These are phyloP conservation scores for Erythrolamprus reginae DNA, from an alignment of 2,113 vertebrate genomes.

Conservation along the genomic window DNA sequence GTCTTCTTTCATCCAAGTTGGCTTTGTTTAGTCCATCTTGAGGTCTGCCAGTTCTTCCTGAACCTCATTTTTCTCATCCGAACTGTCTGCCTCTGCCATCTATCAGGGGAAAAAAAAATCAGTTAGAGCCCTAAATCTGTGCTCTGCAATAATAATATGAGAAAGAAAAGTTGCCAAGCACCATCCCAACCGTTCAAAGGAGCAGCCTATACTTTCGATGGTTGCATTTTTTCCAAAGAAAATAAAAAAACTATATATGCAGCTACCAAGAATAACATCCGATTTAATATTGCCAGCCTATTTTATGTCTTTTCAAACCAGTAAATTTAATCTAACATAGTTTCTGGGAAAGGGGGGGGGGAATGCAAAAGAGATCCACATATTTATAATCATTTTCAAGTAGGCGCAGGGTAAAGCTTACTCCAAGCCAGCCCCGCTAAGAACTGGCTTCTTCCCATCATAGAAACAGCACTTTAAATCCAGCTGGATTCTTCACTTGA, in stretches of 20 bases:
- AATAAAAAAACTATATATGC: conserved; percentile 31
- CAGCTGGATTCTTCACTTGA: conserved; percentile 64
- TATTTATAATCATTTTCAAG: conserved; percentile 58
- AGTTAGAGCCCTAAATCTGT: conserved; percentile 32
- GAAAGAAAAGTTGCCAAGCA: conserved; percentile 34
- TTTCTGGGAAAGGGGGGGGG: conserved; percentile 54
- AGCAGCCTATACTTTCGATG: conserved; percentile 40
- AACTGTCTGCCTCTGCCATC: conserved; percentile 39
- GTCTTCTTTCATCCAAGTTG: conserved; percentile 45
- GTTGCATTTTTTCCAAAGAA: conserved; percentile 61
- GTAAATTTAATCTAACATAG: conserved; percentile 46
- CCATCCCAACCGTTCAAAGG: conserved; percentile 33
- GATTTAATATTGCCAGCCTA: conserved; percentile 56
- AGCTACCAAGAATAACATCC: conserved; percentile 66
- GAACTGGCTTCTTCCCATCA: conserved; percentile 55
- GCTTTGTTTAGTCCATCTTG: conserved; percentile 48
- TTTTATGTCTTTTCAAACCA: conserved; percentile 52
- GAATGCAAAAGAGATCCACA: conserved; percentile 17
- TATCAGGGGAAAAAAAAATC: conserved; percentile 8
- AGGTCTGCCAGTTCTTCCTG: conserved; percentile 40
- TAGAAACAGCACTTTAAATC: conserved; percentile 54
- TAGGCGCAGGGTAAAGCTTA: conserved; percentile 49
- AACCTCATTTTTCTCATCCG: conserved; percentile 28
- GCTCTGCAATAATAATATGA: conserved; percentile 23
- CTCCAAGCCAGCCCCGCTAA: conserved; percentile 51